Evolutionary conservation across 2,888 invertebrate genomes (phyloP), one percentile per base, ranked within the genome.

Genomic region (Ichneumoninae sp.): DNA sequence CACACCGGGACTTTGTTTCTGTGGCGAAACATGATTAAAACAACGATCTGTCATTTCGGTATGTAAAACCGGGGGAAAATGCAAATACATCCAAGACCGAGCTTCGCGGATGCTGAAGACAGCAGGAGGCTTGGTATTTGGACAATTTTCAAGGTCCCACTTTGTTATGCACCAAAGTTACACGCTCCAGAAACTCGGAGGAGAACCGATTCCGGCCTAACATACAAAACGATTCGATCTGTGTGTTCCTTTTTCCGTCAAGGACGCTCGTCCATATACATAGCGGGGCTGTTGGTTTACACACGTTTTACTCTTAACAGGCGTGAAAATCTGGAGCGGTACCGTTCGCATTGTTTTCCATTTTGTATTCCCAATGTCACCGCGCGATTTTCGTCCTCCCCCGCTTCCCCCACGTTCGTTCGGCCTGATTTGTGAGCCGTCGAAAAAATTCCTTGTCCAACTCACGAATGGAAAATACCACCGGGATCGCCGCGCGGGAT

Each of bases 321-420:
- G 86, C 91, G 88, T 91, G 88, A 90, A 92, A 90, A 92, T 91
- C 89, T 91, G 86, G 91, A 88, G 89, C 90, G 88, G 86, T 73
- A 63, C 57, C 66, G 70, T 78, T 73, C 22, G 57, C 73, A 79
- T 68, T 82, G 60, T 66, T 75, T 57, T 77, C 60, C 88, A 87
- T 86, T 88, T 88, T 88, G 86, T 87, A 85, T 86, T 33, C 44
- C 63, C 30, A 8, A 44, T 30, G 22, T 76, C n/a, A 16, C 60
- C 68, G 8, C 69, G 44, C 80, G 65, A 84, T 83, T 79, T 71
- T 30, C 19, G 36, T 52, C 47, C 36, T 77, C 57, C 47, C 16
- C 33, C 57, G 57, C 40, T 8, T 63, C 44, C 30, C 26, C 33
- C 47, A n/a, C 66, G 19, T 69, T 60, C 50, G 50, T 69, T 69